Evolutionary conservation across 2,113 vertebrate species (phyloP).

Genomic region (Protomyctophum bolini): DNA sequence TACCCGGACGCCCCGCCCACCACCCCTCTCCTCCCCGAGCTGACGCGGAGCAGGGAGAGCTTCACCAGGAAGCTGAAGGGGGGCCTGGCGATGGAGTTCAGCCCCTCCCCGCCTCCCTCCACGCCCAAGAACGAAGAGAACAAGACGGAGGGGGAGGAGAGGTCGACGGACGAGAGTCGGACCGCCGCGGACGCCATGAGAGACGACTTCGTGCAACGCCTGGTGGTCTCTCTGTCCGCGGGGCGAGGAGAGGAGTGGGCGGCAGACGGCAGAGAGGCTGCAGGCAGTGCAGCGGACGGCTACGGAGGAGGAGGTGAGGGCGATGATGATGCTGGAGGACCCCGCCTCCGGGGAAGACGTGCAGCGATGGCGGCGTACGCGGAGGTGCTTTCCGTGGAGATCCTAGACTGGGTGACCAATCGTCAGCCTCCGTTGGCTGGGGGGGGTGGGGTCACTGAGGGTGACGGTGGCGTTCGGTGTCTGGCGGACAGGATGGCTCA

Average conservation of each 20-base stretch:
- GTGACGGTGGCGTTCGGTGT: slow-evolving; percentile 23
- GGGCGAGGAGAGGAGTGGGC: slow-evolving; percentile 24
- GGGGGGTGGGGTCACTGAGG: background rate
- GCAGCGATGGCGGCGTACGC: slow-evolving; percentile 54
- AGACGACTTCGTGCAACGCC: slow-evolving; percentile 62
- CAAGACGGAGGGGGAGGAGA: background rate
- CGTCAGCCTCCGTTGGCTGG: background rate
- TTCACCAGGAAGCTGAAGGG: slow-evolving; percentile 78
- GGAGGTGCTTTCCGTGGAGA: slow-evolving; percentile 54
- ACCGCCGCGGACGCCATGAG: slow-evolving; percentile 19
- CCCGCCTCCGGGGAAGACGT: background rate
- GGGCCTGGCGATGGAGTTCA: slow-evolving; percentile 76
- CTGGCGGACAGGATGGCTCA: slow-evolving; percentile 55
- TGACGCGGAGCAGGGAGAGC: slow-evolving; percentile 66
- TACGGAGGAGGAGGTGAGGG: background rate
- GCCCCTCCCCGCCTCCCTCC: slow-evolving; percentile 76
- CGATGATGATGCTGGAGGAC: background rate
- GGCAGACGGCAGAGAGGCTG: slow-evolving; percentile 1
- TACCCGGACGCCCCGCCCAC: slow-evolving; percentile 80
- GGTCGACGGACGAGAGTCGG: slow-evolving; percentile 2
- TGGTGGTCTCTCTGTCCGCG: slow-evolving; percentile 70
- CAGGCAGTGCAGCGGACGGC: background rate
- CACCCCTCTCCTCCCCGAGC: slow-evolving; percentile 75
- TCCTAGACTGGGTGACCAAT: slow-evolving; percentile 43
- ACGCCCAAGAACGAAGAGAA: slow-evolving; percentile 70